Evolutionary conservation across 2,888 invertebrate genomes (phyloP).

Genomic region (Sminthurinus aureus): DNA sequence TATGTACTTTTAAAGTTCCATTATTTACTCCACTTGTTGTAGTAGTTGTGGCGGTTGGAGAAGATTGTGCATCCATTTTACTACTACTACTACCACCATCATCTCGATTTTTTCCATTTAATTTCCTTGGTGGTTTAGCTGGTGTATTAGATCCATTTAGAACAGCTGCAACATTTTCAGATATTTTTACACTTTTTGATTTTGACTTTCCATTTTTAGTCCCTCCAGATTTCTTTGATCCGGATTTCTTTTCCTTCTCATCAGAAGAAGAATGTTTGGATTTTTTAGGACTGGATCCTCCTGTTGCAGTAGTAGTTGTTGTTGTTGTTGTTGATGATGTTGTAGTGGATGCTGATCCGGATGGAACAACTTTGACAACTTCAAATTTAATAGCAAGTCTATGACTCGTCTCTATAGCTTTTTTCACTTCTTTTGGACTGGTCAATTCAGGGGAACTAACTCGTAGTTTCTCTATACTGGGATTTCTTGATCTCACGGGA

Average conservation of each 20-base stretch:
- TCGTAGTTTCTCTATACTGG: slow-evolving; percentile 61
- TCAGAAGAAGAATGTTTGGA: background rate
- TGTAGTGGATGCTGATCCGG: slow-evolving; percentile 6
- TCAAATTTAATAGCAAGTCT: slow-evolving; percentile 55
- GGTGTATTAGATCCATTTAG: slow-evolving; percentile 33
- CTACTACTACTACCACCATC: background rate
- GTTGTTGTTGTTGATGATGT: background rate
- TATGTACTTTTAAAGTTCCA: slow-evolving; percentile 36
- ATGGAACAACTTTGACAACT: slow-evolving; percentile 48
- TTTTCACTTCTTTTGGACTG: slow-evolving; percentile 70
- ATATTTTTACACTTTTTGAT: slow-evolving; percentile 52
- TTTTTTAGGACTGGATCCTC: background rate
- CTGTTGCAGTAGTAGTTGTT: background rate
- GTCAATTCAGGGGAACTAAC: slow-evolving; percentile 68
- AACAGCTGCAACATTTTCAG: slow-evolving; percentile 42
- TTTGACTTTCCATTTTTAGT: slow-evolving; percentile 35
- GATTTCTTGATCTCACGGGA: slow-evolving; percentile 52
- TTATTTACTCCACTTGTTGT: background rate
- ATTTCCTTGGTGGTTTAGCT: slow-evolving; percentile 55
- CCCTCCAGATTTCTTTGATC: slow-evolving; percentile 24
- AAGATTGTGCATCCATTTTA: slow-evolving; percentile 12
- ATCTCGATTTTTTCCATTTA: slow-evolving; percentile 30
- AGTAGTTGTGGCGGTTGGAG: background rate
- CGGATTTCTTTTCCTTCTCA: slow-evolving; percentile 28
- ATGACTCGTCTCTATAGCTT: slow-evolving; percentile 60